Percentiles rank a stretch among this genome's conserved stretches.
These are phyloP conservation scores for Eclectus roratus DNA, from an alignment of 2,113 vertebrate species.

Conservation along the genomic window DNA sequence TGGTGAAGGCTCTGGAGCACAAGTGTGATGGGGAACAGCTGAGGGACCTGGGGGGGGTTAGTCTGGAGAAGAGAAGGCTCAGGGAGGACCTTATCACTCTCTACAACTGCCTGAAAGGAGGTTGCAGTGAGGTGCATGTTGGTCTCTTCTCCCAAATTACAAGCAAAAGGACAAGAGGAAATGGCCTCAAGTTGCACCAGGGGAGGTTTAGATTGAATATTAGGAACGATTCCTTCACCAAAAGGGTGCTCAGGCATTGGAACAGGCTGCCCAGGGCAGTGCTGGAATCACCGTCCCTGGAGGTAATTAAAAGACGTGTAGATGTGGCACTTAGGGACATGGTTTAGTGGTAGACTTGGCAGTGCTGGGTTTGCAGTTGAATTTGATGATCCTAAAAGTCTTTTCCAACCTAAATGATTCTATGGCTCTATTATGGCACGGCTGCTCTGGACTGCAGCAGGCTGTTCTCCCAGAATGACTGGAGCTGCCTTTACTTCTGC, in stretches of 20 bases:
- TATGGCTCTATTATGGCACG: neutral
- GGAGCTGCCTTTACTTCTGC: neutral
- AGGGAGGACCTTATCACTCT: neutral
- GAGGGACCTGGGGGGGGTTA: neutral
- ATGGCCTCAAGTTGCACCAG: neutral
- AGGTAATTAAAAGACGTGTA: neutral
- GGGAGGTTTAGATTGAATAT: neutral
- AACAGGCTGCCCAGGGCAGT: neutral
- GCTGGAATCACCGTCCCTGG: neutral
- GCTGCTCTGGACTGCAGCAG: neutral
- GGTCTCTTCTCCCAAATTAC: neutral
- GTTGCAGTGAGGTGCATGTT: fast-evolving
- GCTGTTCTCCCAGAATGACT: neutral
- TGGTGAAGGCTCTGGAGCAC: neutral
- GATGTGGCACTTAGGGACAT: neutral
- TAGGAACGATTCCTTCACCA: neutral
- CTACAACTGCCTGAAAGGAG: neutral
- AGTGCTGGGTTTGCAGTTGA: neutral
- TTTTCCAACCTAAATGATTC: neutral
- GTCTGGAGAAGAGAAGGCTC: neutral
- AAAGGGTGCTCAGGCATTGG: neutral
- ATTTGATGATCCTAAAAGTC: neutral
- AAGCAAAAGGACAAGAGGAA: neutral
- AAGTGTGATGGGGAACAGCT: neutral
- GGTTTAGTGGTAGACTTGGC: neutral